Conservation (phyloP, 2,888 invertebrate genomes). For the Spisula subtruncata region DNA sequence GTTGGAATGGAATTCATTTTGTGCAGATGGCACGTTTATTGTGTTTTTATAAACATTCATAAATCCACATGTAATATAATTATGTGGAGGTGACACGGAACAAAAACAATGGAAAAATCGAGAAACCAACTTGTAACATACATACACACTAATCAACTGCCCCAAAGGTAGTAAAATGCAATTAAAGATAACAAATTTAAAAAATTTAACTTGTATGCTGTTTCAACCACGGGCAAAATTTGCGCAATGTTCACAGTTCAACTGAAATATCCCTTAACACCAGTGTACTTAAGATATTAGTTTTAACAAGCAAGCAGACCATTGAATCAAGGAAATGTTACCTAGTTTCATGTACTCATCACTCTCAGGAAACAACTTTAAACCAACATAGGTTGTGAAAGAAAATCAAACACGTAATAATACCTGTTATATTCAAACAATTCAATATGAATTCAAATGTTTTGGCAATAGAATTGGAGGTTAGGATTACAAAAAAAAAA, state of each 20-base stretch:
- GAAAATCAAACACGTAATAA: no score
- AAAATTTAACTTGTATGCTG: not conserved
- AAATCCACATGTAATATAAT: not conserved
- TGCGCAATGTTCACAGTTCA: no score
- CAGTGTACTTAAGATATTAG: no score
- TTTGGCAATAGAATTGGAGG: not conserved
- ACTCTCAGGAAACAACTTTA: no score
- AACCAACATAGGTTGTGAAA: no score
- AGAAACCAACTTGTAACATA: not conserved
- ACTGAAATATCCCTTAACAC: no score
- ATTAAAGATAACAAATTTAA: not conserved
- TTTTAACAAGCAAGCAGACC: no score
- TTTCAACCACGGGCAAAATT: no score
- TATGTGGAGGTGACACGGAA: not conserved
- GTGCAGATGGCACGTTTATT: slow-evolving; percentile 23
- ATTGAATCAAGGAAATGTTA: no score
- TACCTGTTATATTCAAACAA: no score
- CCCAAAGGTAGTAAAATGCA: not conserved
- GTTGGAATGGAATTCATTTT: slow-evolving; percentile 33
- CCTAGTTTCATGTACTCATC: no score
- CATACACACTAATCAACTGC: not conserved
- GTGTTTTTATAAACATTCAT: not conserved
- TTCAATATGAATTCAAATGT: no score
- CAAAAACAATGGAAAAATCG: not conserved
- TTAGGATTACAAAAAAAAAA: not conserved